Evolutionary conservation across 1,140 invertebrate species (phyloP).

Genomic region (Chironomus striatipennis): DNA sequence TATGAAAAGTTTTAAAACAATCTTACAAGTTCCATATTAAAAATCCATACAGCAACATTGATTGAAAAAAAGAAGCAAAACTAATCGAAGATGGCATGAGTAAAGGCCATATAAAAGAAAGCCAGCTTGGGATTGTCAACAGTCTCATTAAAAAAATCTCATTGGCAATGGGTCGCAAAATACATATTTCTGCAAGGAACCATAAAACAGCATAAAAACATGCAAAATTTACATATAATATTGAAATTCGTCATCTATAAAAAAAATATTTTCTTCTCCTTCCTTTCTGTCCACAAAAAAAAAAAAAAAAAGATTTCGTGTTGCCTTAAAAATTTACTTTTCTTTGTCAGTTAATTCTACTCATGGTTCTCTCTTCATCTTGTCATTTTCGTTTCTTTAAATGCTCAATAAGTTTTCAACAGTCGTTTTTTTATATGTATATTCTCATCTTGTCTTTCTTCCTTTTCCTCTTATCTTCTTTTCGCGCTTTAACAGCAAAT

Average conservation of each 20-base stretch:
- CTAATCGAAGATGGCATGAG: background rate
- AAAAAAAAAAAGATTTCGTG: too few relatives aligned
- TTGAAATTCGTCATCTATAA: slow-evolving; percentile 22
- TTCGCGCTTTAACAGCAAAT: slow-evolving; percentile 5
- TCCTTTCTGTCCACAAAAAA: background rate
- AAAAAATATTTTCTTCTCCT: background rate
- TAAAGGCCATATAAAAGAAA: background rate
- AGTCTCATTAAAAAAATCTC: slow-evolving; percentile 7
- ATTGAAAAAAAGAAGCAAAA: too few relatives aligned
- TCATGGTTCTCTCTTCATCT: background rate
- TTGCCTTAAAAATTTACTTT: background rate
- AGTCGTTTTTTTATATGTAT: background rate
- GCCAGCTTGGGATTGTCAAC: slow-evolving; percentile 16
- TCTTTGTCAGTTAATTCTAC: background rate
- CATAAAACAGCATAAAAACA: background rate
- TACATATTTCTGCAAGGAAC: background rate
- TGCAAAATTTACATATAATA: background rate
- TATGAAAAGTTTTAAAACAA: too few relatives aligned
- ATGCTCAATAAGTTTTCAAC: background rate
- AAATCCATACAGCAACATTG: too few relatives aligned
- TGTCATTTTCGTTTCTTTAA: background rate
- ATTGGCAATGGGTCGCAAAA: background rate
- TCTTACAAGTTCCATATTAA: too few relatives aligned
- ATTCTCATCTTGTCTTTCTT: background rate
- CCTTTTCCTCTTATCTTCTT: background rate